Evolutionary conservation across 2,888 invertebrate genomes (phyloP), one percentile per base, ranked within the genome.

Genomic region (Lasioglossum villosulum): DNA sequence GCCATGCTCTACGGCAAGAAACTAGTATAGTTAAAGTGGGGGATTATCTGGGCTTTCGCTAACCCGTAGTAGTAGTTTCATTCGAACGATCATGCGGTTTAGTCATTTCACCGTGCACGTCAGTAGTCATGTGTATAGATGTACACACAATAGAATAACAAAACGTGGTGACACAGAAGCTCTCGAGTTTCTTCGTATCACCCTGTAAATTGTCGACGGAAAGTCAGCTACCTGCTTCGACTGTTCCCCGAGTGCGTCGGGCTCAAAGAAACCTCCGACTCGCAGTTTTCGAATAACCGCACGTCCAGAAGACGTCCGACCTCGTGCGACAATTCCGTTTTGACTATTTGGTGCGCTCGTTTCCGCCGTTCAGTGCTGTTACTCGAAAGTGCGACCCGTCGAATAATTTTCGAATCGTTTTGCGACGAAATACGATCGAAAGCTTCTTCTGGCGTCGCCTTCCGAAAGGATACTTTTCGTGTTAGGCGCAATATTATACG

Each of bases 31-130:
- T 56, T 63, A 81, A 83, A 83, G 71, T 83, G 88, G 84, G 79
- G 89, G 86, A 66, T 84, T 80, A 78, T 78, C 83, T 77, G 87
- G 78, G 82, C 76, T 82, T 76, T 79, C 86, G 74, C 80, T 83
- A 82, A 84, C 87, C 83, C 83, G 87, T 86, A 73, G 78, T 82
- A 82, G 87, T 86, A 90, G 90, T 90, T 87, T 75, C 82, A 82
- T 82, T 80, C 82, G 80, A 77, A 82, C 83, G 74, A 88, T 80
- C 88, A 84, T 82, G 75, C 86, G 80, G 88, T 73, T 73, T 82
- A 77, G 83, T 87, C 75, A 79, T 70, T 80, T 72, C 74, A 52
- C 72, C 30, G 56, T 27, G 66, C 30, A 75, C 48, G 45, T 75
- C 71, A 19, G 19, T 63, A 68, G 52, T 45, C 45, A n/a, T 52